Evolutionary conservation across 2,888 invertebrate genomes (phyloP).

Genomic region (Nebria salina): DNA sequence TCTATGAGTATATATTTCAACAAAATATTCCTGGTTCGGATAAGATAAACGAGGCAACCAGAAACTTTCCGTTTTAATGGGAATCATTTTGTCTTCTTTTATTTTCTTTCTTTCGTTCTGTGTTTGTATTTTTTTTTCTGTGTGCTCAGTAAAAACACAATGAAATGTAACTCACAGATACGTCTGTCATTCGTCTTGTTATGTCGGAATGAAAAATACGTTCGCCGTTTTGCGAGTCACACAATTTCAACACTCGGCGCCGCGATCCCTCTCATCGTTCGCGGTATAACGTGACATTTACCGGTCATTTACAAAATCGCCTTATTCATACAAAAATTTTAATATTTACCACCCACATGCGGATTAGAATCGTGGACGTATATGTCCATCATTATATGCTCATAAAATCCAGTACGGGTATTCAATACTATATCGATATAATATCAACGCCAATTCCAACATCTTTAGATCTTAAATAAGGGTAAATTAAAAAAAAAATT

Average conservation of each 20-base stretch:
- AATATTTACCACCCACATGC: too few species aligned
- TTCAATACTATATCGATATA: too few species aligned
- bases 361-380: too few species aligned
- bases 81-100: conserved; percentile 25
- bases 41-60: conserved; percentile 28
- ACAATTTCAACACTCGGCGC: background rate
- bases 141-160: conserved; percentile 33
- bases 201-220: conserved; percentile 33
- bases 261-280: conserved; percentile 14
- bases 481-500: too few species aligned
- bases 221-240: background rate
- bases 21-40: conserved; percentile 24
- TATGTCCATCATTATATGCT: too few species aligned
- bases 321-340: too few species aligned
- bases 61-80: conserved; percentile 35
- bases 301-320: background rate
- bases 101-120: background rate
- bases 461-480: too few species aligned
- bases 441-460: too few species aligned
- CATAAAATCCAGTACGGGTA: too few species aligned
- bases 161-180: conserved; percentile 41
- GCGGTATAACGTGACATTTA: conserved; percentile 23
- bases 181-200: conserved; percentile 40
- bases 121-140: background rate
- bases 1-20: background rate